A percentile compares a stretch with the other conserved stretches of the same genome.
Conservation (phyloP, 2,797 vertebrate genomes). For the Lateolabrax maculatus region DNA sequence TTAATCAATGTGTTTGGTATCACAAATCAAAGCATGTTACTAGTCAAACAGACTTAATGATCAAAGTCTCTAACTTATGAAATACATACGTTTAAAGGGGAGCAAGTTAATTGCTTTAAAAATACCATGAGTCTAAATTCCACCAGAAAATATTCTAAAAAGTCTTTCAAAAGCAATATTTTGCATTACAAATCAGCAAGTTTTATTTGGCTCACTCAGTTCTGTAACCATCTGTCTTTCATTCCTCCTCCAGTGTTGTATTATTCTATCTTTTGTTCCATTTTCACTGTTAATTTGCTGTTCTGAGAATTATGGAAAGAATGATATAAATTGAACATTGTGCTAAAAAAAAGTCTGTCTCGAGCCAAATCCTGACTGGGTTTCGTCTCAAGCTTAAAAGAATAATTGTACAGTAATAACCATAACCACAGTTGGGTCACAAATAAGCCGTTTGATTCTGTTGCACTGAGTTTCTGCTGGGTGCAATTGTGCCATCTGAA, state of each 20-base stretch:
- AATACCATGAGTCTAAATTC: slow-evolving; percentile 23
- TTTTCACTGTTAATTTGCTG: slow-evolving; percentile 52
- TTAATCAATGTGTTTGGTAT: slow-evolving; percentile 62
- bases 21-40: slow-evolving; percentile 57
- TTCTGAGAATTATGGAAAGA: slow-evolving; percentile 58
- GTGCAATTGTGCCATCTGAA: not conserved
- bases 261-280: slow-evolving; percentile 55
- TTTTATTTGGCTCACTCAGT: slow-evolving; percentile 51
- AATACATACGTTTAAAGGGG: slow-evolving; percentile 31
- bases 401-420: slow-evolving; percentile 22
- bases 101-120: slow-evolving; percentile 39
- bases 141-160: slow-evolving; percentile 41
- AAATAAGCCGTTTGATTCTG: slow-evolving; percentile 3
- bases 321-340: slow-evolving; percentile 42
- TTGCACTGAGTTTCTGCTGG: not conserved
- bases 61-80: slow-evolving; percentile 48
- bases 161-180: slow-evolving; percentile 46
- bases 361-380: not conserved
- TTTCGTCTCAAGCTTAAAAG: slow-evolving; percentile 10
- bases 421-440: not conserved
- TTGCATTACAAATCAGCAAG: slow-evolving; percentile 50
- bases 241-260: slow-evolving; percentile 36
- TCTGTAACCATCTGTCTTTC: slow-evolving; percentile 61
- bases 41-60: slow-evolving; percentile 61
- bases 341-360: slow-evolving; percentile 37